These are phyloP conservation scores for Brienomyrus longianalis DNA, from an alignment of 2,113 vertebrate species.

Conservation along the genomic window DNA sequence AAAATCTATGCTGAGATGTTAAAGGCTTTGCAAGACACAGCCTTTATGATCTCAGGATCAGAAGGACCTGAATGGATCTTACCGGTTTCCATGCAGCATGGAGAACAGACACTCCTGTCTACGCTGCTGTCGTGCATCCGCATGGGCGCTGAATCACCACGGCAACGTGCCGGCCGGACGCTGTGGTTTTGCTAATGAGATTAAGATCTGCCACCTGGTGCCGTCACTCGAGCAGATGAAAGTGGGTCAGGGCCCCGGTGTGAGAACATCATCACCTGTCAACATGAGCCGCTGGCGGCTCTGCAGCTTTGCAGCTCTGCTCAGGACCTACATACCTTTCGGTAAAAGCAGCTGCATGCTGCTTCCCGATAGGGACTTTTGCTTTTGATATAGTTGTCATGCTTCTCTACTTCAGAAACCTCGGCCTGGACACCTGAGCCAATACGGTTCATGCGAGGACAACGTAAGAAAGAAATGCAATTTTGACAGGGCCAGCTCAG, in stretches of 20 bases:
- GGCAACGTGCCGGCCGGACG: not conserved
- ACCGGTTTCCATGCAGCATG: not conserved
- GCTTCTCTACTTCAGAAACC: not conserved
- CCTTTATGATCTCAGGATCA: not conserved
- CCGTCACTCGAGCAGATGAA: not conserved
- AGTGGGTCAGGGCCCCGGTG: conserved; percentile 10
- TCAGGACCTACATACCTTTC: not conserved
- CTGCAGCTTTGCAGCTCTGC: not conserved
- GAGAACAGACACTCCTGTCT: not conserved
- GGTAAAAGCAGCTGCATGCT: not conserved
- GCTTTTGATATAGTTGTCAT: not conserved
- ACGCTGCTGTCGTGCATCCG: not conserved
- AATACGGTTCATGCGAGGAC: not conserved
- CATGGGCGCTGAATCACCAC: not conserved
- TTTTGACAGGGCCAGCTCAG: not conserved
- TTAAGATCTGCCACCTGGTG: conserved; percentile 7
- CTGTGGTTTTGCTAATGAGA: conserved; percentile 9
- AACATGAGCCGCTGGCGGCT: not conserved
- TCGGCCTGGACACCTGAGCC: not conserved
- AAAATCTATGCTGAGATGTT: not conserved
- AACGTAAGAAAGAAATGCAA: not conserved
- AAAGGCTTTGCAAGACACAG: not conserved
- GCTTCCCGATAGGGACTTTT: not conserved
- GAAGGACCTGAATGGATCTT: not conserved
- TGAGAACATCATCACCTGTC: not conserved